Evolutionary conservation across 2,113 vertebrate genomes (phyloP).

Genomic region (Diphyllodes magnificus): DNA sequence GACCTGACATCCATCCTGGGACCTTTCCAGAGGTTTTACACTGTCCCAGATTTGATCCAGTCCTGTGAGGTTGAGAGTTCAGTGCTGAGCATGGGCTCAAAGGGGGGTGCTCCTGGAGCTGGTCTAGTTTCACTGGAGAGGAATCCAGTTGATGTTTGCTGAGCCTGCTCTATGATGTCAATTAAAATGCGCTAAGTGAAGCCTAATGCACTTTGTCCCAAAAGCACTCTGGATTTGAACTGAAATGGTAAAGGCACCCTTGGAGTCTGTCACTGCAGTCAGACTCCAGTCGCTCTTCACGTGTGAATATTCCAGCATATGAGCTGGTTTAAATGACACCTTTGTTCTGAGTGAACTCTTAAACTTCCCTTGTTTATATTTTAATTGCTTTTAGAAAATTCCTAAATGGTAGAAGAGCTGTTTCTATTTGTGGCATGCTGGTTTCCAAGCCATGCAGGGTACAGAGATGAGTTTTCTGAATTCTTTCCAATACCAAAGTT

Average conservation of each 20-base stretch:
- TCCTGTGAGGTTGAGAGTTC: not conserved
- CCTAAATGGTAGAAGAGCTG: not conserved
- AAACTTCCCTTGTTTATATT: constrained; percentile 50
- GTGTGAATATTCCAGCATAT: not conserved
- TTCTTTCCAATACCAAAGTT: not conserved
- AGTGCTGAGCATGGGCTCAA: not conserved
- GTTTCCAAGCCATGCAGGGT: not conserved
- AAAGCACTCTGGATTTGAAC: not conserved
- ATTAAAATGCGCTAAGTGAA: not conserved
- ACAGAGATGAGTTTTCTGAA: not conserved
- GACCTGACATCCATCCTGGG: not conserved
- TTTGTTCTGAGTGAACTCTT: constrained; percentile 38
- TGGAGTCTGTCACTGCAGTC: not conserved
- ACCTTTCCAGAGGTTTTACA: not conserved
- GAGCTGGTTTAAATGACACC: constrained; percentile 34
- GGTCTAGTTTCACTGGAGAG: not conserved
- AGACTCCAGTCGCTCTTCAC: not conserved
- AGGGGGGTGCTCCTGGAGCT: not conserved
- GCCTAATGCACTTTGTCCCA: not conserved
- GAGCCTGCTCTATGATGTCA: not conserved
- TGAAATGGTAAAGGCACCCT: not conserved
- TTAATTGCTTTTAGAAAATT: constrained; percentile 21
- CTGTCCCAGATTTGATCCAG: not conserved
- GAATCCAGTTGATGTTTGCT: not conserved
- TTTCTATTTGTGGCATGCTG: not conserved